Evolutionary conservation across 2,797 vertebrate genomes (phyloP).

Genomic region (Poeciliopsis presidionis): DNA sequence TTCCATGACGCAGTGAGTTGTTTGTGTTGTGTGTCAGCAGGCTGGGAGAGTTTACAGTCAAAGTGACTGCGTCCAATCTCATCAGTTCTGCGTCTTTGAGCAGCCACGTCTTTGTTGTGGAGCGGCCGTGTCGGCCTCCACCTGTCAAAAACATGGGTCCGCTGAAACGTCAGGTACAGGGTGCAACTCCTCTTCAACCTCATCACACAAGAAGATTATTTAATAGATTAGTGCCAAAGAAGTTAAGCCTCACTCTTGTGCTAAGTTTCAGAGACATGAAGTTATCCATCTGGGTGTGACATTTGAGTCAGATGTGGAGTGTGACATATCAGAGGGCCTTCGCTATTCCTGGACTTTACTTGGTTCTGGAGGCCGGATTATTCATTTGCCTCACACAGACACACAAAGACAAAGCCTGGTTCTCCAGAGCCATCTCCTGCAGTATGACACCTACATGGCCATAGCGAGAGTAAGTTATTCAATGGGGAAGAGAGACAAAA

Average conservation of each 20-base stretch:
- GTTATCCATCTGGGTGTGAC: conserved; percentile 80
- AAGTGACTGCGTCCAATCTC: conserved; percentile 78
- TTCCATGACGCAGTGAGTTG: not conserved
- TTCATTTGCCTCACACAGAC: conserved; percentile 65
- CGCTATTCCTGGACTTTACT: conserved; percentile 81
- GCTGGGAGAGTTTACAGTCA: conserved; percentile 81
- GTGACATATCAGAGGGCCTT: conserved; percentile 78
- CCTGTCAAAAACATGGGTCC: conserved; percentile 87
- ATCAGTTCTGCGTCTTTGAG: conserved; percentile 80
- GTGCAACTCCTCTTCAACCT: too few relatives aligned
- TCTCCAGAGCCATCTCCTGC: conserved; percentile 76
- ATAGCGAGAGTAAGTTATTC: conserved; percentile 76
- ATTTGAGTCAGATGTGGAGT: conserved; percentile 79
- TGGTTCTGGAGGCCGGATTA: conserved; percentile 53
- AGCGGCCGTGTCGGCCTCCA: conserved; percentile 81
- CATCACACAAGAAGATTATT: not conserved
- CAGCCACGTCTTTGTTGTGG: conserved; percentile 81
- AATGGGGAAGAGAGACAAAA: not conserved
- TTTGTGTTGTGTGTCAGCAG: conserved; percentile 63
- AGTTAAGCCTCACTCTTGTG: not conserved
- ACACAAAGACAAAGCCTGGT: conserved; percentile 71
- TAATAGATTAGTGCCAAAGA: not conserved
- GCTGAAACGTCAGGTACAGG: conserved; percentile 79
- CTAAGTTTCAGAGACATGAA: conserved; percentile 80
- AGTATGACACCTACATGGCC: conserved; percentile 81